These are phyloP conservation scores for Mesocricetus auratus DNA, from an alignment of 2,113 vertebrate species.

Conservation along the genomic window DNA sequence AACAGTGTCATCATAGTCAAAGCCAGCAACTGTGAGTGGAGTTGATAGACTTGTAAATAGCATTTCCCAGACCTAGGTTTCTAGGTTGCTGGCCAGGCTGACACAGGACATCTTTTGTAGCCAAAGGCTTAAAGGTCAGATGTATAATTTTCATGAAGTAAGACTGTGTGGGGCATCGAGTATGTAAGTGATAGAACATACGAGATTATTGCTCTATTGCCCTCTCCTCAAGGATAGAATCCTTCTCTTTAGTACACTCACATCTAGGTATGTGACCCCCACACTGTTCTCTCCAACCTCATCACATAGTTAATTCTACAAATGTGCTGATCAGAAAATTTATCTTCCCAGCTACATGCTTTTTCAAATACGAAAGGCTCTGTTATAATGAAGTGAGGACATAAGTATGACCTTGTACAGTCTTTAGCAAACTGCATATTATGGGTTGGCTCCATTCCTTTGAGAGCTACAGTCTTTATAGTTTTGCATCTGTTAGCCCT, in stretches of 20 bases:
- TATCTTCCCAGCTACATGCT: background rate
- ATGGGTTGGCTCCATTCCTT: conserved; percentile 8
- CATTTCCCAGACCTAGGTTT: background rate
- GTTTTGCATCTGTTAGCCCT: background rate
- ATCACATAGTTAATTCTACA: background rate
- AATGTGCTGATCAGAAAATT: background rate
- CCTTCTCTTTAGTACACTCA: background rate
- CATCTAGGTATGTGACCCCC: background rate
- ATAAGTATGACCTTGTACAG: background rate
- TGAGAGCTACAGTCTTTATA: background rate
- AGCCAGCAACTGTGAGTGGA: accelerated
- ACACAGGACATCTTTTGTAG: background rate
- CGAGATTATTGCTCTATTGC: background rate
- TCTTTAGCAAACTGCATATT: background rate
- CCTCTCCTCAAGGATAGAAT: background rate
- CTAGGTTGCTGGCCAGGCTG: background rate
- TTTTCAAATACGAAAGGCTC: background rate
- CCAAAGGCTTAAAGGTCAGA: background rate
- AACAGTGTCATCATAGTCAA: background rate
- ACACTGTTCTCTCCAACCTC: background rate
- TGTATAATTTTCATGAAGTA: background rate
- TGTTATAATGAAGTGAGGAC: background rate
- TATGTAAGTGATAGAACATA: background rate
- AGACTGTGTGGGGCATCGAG: background rate
- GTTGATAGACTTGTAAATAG: background rate